Conservation (phyloP, 2,797 vertebrate genomes). For the Hozukius guyotensis region DNA sequence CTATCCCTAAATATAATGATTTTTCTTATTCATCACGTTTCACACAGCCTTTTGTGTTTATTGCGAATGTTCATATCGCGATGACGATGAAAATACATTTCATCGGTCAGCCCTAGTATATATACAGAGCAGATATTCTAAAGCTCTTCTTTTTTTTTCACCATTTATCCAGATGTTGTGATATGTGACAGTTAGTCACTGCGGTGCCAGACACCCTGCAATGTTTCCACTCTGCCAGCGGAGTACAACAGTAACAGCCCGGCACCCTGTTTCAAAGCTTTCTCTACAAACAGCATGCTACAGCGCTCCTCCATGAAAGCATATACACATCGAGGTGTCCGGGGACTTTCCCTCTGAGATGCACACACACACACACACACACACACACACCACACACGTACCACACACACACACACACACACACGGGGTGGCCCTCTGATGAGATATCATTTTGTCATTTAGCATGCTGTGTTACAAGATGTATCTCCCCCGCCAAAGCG, state of each 20-base stretch:
- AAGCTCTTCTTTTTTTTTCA: constrained; percentile 19
- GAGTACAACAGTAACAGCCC: constrained; percentile 39
- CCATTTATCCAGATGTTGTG: constrained; percentile 53
- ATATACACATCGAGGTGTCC: constrained; percentile 61
- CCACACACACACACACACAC: constrained; percentile 23
- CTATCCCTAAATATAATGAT: too few relatives aligned
- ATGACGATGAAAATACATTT: too few relatives aligned
- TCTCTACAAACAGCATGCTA: constrained; percentile 67
- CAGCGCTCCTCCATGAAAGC: constrained; percentile 56
- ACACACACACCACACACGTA: constrained; percentile 15
- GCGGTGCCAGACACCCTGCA: constrained; percentile 40
- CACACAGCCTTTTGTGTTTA: too few relatives aligned
- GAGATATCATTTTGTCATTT: constrained; percentile 86
- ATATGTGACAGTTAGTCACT: constrained; percentile 38
- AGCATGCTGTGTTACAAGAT: constrained; percentile 84
- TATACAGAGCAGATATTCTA: neutral
- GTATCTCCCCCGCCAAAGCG: constrained; percentile 76
- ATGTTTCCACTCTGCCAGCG: constrained; percentile 38
- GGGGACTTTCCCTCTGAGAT: constrained; percentile 56
- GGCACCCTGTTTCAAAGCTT: constrained; percentile 57
- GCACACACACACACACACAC: constrained; percentile 17
- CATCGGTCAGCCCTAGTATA: too few relatives aligned
- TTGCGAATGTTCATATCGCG: too few relatives aligned
- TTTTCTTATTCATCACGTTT: too few relatives aligned
- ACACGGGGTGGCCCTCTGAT: constrained; percentile 73